phyloP scores from a whole-genome alignment of 2,797 vertebrate species.

The Mastacembelus armatus region DNA sequence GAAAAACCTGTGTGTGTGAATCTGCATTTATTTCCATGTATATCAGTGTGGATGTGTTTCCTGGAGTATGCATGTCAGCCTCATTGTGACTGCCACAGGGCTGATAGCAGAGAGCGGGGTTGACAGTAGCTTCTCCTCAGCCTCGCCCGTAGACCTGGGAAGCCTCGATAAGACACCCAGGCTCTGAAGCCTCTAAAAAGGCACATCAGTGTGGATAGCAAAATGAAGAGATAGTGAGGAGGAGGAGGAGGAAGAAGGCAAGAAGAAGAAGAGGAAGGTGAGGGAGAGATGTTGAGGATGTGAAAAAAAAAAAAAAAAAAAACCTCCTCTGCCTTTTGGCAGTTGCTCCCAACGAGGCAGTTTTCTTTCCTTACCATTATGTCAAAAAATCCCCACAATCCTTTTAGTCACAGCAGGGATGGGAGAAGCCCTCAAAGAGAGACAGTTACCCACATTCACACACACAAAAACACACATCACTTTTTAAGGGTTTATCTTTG shows the following conservation, averaged over 20 bases:
- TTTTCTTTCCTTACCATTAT: slow-evolving; percentile 72
- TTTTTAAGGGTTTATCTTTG: slow-evolving; percentile 61
- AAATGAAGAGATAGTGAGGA: slow-evolving; percentile 64
- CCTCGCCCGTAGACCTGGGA: slow-evolving; percentile 78
- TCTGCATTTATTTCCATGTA: slow-evolving; percentile 24
- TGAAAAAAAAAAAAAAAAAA: slow-evolving; percentile 44
- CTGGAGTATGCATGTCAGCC: slow-evolving; percentile 69
- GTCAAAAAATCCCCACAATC: slow-evolving; percentile 80
- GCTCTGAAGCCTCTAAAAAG: slow-evolving; percentile 74
- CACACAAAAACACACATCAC: slow-evolving; percentile 24
- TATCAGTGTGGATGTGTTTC: slow-evolving; percentile 46
- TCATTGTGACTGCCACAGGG: slow-evolving; percentile 67
- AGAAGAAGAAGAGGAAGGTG: slow-evolving; percentile 33
- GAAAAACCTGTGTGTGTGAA: slow-evolving; percentile 47
- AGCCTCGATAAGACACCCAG: slow-evolving; percentile 79
- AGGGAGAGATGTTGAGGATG: slow-evolving; percentile 38
- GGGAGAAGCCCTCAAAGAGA: slow-evolving; percentile 73
- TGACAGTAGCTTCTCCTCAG: slow-evolving; percentile 74
- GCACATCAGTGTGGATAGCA: slow-evolving; percentile 68
- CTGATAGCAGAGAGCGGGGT: slow-evolving; percentile 69
- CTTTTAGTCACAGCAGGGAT: slow-evolving; percentile 83
- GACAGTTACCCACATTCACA: slow-evolving; percentile 39
- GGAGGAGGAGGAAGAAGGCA: slow-evolving; percentile 39
- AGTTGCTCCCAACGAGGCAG: slow-evolving; percentile 65
- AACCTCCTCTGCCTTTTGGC: slow-evolving; percentile 66